phyloP scores from a whole-genome alignment of 2,797 vertebrate species.

The Chiloscyllium punctatum region DNA sequence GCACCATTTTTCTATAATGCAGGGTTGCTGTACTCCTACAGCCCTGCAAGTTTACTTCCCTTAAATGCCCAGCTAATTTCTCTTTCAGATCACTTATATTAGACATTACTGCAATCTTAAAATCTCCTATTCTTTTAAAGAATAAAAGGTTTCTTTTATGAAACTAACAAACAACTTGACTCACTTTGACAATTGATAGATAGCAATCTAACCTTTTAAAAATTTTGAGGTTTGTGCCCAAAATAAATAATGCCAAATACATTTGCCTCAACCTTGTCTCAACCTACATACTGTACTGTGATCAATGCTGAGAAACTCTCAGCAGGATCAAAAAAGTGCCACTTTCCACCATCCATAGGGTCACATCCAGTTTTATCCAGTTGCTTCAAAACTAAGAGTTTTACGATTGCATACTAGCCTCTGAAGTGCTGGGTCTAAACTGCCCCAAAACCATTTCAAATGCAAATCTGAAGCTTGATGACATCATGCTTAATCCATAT shows the following conservation, averaged over 20 bases:
- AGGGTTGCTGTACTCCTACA: too few species aligned
- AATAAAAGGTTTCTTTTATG: background rate
- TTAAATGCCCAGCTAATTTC: too few species aligned
- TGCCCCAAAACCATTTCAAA: background rate
- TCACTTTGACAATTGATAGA: background rate
- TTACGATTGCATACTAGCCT: background rate
- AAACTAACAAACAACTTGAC: background rate
- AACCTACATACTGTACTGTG: background rate
- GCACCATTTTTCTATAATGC: too few species aligned
- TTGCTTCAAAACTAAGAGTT: background rate
- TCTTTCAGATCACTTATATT: background rate
- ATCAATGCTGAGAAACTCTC: background rate
- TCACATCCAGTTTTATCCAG: background rate
- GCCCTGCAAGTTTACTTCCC: too few species aligned
- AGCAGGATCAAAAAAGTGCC: background rate
- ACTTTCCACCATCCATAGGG: background rate
- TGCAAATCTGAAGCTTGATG: background rate
- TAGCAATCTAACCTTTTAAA: background rate
- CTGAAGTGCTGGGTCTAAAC: background rate
- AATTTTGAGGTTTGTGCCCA: background rate
- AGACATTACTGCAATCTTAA: background rate
- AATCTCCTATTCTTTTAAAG: background rate
- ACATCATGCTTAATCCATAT: background rate
- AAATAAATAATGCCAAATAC: background rate
- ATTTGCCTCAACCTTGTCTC: background rate